phyloP scores from a whole-genome alignment of 2,797 vertebrate genomes.

The Intellagama lesueurii region DNA sequence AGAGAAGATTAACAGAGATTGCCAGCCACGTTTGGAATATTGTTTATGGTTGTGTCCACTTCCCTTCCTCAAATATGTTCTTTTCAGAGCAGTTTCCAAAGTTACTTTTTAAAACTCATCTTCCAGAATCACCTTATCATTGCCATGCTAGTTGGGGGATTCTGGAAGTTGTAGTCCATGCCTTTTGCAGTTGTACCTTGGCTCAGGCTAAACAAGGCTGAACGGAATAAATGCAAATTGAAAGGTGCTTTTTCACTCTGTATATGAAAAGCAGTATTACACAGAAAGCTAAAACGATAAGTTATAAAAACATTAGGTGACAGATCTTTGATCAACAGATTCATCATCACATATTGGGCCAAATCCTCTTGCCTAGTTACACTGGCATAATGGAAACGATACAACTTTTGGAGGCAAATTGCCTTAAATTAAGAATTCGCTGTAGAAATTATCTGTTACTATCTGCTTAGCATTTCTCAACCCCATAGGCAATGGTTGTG shows the following conservation, averaged over 20 bases:
- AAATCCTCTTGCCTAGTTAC: no score
- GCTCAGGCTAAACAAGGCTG: neutral
- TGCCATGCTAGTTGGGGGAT: no score
- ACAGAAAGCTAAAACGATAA: neutral
- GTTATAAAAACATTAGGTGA: neutral
- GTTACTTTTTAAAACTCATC: neutral
- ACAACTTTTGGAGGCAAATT: neutral
- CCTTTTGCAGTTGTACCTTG: neutral
- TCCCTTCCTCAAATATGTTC: no score
- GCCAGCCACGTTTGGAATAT: neutral
- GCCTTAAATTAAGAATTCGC: neutral
- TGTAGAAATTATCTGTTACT: no score
- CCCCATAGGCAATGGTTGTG: no score
- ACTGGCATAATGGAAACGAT: no score
- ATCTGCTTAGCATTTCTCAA: no score
- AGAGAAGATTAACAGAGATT: neutral
- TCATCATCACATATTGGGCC: neutral
- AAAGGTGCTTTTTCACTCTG: neutral
- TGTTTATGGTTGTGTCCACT: neutral
- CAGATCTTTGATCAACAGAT: neutral
- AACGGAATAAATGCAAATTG: neutral
- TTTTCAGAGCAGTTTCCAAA: neutral
- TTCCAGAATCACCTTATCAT: no score
- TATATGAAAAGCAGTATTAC: neutral
- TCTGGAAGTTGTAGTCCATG: no score